phyloP scores from a whole-genome alignment of 64 coral and sea anemone species.

The Montipora foliosa region DNA sequence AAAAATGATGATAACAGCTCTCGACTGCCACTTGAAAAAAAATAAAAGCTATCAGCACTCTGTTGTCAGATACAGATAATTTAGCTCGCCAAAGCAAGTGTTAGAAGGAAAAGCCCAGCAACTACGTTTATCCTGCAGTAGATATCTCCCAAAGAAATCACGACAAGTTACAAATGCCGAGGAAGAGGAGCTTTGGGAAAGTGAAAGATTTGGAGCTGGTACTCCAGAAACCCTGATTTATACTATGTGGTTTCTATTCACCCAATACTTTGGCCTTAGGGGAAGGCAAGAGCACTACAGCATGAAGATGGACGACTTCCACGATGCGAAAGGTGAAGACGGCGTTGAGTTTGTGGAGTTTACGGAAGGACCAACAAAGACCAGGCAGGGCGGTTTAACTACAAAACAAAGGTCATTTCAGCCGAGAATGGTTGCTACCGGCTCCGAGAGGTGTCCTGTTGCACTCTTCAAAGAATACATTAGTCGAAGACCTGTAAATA shows the following conservation, averaged over 20 bases:
- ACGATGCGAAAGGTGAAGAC: not conserved
- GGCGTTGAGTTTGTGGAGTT: conserved; percentile 26
- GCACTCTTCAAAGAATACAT: conserved; percentile 35
- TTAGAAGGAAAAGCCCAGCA: conserved; percentile 16
- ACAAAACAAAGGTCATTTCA: conserved; percentile 37
- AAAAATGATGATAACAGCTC: not conserved
- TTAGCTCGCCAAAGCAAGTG: too few species aligned
- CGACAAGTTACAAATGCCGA: not conserved
- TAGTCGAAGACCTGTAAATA: not conserved
- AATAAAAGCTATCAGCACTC: too few species aligned
- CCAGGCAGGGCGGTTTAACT: conserved; percentile 25
- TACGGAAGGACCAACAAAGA: conserved; percentile 30
- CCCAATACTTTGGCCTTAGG: conserved; percentile 45
- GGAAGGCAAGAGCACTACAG: conserved; percentile 33
- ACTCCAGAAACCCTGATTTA: conserved; percentile 28
- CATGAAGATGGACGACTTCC: conserved; percentile 28
- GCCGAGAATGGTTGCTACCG: not conserved
- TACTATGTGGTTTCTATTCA: conserved; percentile 31
- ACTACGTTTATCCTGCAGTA: not conserved
- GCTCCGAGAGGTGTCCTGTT: conserved; percentile 30
- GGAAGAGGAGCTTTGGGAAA: not conserved
- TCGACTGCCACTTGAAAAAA: too few species aligned
- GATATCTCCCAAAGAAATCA: conserved; percentile 44
- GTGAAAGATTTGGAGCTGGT: not conserved
- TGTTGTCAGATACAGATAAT: too few species aligned